phyloP scores from a whole-genome alignment of 2,113 vertebrate genomes.

The Gobio gobio region DNA sequence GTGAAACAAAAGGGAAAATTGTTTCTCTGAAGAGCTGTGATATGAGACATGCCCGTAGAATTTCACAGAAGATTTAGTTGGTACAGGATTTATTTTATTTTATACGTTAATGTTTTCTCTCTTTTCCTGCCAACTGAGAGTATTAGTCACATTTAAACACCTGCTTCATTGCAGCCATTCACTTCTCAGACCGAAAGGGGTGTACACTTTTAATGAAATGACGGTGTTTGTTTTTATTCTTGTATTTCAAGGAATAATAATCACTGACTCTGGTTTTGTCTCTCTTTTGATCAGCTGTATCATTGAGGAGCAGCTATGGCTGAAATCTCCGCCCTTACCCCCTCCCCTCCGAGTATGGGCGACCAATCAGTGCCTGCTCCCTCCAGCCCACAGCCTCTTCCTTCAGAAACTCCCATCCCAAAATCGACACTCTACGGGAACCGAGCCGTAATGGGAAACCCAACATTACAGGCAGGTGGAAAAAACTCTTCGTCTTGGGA shows the following conservation, averaged over 20 bases:
- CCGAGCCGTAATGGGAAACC: constrained; percentile 59
- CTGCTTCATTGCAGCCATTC: not conserved
- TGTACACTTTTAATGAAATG: not conserved
- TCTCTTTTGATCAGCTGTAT: constrained; percentile 35
- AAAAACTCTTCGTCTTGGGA: not conserved
- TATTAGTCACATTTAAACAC: not conserved
- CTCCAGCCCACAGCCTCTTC: constrained; percentile 60
- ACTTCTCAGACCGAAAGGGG: not conserved
- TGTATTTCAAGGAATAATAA: not conserved
- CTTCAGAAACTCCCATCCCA: constrained; percentile 54
- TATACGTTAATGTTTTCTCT: not conserved
- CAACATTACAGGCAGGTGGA: constrained; percentile 15
- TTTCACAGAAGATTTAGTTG: not conserved
- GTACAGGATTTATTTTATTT: too few species aligned
- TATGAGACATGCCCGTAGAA: not conserved
- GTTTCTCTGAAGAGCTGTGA: not conserved
- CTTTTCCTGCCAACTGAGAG: not conserved
- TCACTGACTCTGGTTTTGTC: not conserved
- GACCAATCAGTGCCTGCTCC: constrained; percentile 66
- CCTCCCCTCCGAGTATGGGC: constrained; percentile 68
- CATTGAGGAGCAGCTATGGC: constrained; percentile 71
- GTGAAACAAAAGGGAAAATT: not conserved
- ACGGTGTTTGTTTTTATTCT: not conserved
- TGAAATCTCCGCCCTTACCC: constrained; percentile 73
- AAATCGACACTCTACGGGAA: constrained; percentile 73